A percentile compares a stretch with the other conserved stretches of the same genome.
phyloP scores from a whole-genome alignment of 2,888 invertebrate species.

The Melieria picta region DNA sequence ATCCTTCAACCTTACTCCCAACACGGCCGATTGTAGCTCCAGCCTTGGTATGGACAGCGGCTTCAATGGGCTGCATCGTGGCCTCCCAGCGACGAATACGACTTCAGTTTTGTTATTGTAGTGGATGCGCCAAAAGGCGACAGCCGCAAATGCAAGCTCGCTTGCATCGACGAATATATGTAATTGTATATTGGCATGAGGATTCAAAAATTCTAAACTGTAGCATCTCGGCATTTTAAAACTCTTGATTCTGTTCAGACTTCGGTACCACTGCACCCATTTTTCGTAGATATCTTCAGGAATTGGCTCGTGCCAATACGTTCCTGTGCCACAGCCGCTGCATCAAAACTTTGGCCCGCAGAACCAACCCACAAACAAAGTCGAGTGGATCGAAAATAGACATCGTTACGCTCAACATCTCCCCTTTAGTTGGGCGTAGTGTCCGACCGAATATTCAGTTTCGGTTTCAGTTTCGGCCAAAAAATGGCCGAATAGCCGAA shows the following conservation, averaged over 20 bases:
- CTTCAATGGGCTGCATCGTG: neutral
- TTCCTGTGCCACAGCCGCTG: constrained; percentile 16
- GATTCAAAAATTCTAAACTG: neutral
- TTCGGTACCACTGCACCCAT: constrained; percentile 2
- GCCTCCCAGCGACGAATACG: neutral
- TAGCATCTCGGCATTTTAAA: constrained; percentile 12
- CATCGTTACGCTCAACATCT: constrained; percentile 8
- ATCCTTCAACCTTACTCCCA: constrained; percentile 21
- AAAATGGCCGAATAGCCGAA: too few species aligned
- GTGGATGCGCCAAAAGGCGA: neutral
- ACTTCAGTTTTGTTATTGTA: neutral
- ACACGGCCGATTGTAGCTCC: constrained; percentile 36
- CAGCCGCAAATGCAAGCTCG: neutral
- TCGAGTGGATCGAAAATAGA: constrained; percentile 14
- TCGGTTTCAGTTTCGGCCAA: too few species aligned
- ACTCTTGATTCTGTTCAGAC: neutral
- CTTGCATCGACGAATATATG: constrained; percentile 11
- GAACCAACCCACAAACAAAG: neutral
- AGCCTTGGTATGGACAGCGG: constrained; percentile 28
- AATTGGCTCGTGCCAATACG: constrained; percentile 17
- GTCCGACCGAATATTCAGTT: too few species aligned
- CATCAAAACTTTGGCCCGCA: constrained; percentile 8
- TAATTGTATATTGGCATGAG: neutral
- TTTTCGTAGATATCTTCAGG: constrained; percentile 8
- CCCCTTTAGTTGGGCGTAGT: constrained; percentile 12